Percentiles rank a stretch among this genome's conserved stretches.
Conservation (phyloP, 1,140 invertebrate species). For the Tetraneura akinire region DNA sequence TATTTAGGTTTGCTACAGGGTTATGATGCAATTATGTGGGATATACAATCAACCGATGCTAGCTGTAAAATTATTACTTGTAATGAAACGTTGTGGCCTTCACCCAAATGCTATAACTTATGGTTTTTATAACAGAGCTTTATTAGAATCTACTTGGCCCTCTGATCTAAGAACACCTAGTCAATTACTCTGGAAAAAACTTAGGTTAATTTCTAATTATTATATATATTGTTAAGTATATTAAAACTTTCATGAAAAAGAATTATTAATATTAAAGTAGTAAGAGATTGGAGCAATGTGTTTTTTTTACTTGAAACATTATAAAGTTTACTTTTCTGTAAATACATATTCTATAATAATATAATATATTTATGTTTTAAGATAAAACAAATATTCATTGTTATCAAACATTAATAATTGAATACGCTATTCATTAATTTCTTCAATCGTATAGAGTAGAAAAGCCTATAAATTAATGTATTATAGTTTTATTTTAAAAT, state of each 20-base stretch:
- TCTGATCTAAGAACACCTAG: constrained; percentile 79
- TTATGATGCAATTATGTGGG: constrained; percentile 98
- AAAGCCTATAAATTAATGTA: no score
- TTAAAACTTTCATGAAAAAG: no score
- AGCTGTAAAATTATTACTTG: constrained; percentile 90
- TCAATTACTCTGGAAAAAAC: constrained; percentile 89
- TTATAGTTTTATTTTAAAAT: no score
- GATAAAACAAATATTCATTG: no score
- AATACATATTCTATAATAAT: no score
- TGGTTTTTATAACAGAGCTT: constrained; percentile 81
- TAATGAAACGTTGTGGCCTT: constrained; percentile 93
- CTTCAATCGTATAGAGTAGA: no score
- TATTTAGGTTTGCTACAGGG: constrained; percentile 90
- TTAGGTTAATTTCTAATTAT: constrained; percentile 62
- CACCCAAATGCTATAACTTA: constrained; percentile 98
- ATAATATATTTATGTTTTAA: no score
- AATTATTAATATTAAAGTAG: not conserved
- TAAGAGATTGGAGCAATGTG: no score
- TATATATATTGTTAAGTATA: no score
- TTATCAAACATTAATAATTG: no score
- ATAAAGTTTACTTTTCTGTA: no score
- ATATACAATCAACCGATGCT: constrained; percentile 90
- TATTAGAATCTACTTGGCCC: constrained; percentile 93
- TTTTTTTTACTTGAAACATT: not conserved
- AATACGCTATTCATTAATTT: no score